Base-by-base conservation (phyloP, 2,888 invertebrate genomes). In the Euphydryas editha region DNA sequence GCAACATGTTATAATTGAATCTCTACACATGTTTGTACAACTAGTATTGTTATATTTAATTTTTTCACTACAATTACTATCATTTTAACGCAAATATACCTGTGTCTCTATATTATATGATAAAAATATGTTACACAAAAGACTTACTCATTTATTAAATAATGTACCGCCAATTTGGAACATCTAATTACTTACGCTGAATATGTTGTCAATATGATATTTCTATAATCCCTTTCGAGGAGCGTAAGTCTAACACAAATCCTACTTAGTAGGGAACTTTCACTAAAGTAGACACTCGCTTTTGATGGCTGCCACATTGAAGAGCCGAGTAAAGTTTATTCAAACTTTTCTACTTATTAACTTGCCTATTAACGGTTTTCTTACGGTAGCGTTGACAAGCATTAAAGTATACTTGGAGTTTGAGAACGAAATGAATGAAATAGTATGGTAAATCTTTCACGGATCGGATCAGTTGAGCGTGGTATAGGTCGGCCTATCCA, bases 301-400 rank as follows among this genome's bases (percentile, higher is more conserved):
- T 78, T 81, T 90, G 90, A 90, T 87, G 88, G 87, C 87, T 85
- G 84, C 85, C 83, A 83, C 85, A 86, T 88, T 86, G 87, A 88
- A 81, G 84, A 85, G 84, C 84, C 82, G 81, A 85, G 87, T 84
- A 81, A 81, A 86, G 85, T 90, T 90, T 84, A 87, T 88, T 87
- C 80, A 85, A 90, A 90, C 87, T 90, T 90, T 85, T 83, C 82
- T 87, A 86, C 87, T 90, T 90, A 89, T 87, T 88, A 88, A 90
- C 88, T 90, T 91, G 81, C 82, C 83, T 89, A 89, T 88, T 88
- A 88, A 82, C 80, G 78, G 80, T 82, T 89, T 87, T 86, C 86
- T 84, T 83, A 76, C 76, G 76, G 78, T 73, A 81, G 78, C 75
- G 79, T 79, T 78, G 79, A 81, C 78, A 80, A 72, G 76, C 71